Evolutionary conservation across 2,113 vertebrate genomes (phyloP).

Genomic region (Lontra canadensis): DNA sequence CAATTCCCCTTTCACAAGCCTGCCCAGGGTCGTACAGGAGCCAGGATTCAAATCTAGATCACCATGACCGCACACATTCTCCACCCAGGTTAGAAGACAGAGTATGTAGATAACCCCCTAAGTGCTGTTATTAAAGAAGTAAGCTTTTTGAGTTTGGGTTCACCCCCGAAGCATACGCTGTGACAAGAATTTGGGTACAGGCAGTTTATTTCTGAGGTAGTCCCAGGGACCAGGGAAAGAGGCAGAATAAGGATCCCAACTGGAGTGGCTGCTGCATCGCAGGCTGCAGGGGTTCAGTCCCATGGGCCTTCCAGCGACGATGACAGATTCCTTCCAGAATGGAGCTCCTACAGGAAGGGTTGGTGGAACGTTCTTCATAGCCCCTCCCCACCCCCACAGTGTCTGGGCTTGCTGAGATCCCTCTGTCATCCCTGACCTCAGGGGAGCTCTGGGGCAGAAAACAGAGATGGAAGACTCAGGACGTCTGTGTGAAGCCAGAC

Average conservation of each 20-base stretch:
- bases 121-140: background rate
- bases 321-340: background rate
- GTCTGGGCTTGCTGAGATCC: no score
- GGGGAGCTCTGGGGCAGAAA: background rate
- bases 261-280: background rate
- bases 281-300: background rate
- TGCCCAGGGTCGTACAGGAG: background rate
- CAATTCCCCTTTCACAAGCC: background rate
- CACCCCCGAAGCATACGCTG: background rate
- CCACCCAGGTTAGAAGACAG: background rate
- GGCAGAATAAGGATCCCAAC: background rate
- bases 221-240: background rate
- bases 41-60: background rate
- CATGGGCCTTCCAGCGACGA: rapidly evolving
- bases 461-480: background rate
- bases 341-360: background rate
- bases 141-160: background rate
- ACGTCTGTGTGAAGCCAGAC: background rate
- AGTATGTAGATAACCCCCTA: background rate
- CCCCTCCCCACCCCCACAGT: rapidly evolving
- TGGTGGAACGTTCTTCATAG: background rate
- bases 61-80: background rate
- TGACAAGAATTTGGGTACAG: background rate
- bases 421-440: background rate
- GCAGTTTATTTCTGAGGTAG: background rate